A percentile compares a stretch with the other conserved stretches of the same genome.
phyloP scores from a whole-genome alignment of 1,140 invertebrate species.

The Anastrepha ludens region DNA sequence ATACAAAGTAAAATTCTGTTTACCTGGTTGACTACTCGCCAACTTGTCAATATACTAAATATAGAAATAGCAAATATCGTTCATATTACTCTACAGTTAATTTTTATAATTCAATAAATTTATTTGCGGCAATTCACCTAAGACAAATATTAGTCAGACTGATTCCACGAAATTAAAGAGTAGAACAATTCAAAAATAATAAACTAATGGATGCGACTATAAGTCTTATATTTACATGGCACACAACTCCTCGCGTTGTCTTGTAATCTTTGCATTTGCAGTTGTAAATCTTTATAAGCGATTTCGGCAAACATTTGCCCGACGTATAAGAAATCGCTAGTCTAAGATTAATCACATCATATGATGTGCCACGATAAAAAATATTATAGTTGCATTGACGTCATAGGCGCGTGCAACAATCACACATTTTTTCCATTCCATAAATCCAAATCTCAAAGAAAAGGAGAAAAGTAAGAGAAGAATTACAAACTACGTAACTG shows the following conservation, averaged over 20 bases:
- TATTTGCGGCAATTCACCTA: background rate
- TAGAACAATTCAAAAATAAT: background rate
- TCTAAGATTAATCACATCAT: background rate
- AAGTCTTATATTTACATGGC: background rate
- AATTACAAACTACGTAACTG: background rate
- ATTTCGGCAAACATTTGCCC: background rate
- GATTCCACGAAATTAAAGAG: background rate
- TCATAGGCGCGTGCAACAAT: background rate
- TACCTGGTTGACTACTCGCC: too few relatives aligned
- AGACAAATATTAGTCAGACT: background rate
- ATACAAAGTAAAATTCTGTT: too few relatives aligned
- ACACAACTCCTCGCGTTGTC: background rate
- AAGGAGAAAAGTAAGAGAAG: background rate
- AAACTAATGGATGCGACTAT: too few relatives aligned
- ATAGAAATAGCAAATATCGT: background rate
- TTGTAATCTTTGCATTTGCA: background rate
- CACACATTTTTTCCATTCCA: background rate
- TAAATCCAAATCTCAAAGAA: background rate
- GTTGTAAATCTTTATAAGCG: slow-evolving; percentile 1
- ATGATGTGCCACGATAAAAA: background rate
- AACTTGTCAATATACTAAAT: too few relatives aligned
- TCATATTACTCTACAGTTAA: background rate
- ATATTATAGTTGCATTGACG: slow-evolving; percentile 12
- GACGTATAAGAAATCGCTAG: background rate
- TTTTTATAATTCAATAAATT: background rate